These are phyloP conservation scores for Schizothorax lantsangensis DNA, from an alignment of 2,797 vertebrate genomes.

Conservation along the genomic window DNA sequence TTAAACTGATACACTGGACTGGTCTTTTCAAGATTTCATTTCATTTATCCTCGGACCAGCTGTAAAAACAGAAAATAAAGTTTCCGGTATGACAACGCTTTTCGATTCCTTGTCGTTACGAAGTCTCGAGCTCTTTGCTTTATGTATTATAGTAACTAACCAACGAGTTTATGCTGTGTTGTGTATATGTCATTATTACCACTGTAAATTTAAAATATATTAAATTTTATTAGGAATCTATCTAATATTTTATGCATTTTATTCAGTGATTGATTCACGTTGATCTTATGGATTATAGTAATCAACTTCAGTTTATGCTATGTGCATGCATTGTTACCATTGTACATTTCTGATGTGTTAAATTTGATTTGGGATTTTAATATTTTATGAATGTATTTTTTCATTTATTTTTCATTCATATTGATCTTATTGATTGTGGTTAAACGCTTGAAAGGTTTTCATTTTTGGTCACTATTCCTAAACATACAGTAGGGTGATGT, in stretches of 20 bases:
- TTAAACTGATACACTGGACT: no score
- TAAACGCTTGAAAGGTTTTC: neutral
- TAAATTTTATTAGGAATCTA: neutral
- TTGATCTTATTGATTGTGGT: neutral
- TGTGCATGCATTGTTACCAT: neutral
- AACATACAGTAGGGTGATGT: neutral
- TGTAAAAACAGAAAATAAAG: neutral
- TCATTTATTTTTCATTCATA: neutral
- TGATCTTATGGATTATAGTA: neutral
- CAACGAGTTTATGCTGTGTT: neutral
- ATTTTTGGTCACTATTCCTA: neutral
- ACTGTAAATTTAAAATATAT: neutral
- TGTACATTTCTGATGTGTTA: neutral
- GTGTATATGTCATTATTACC: neutral
- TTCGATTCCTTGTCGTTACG: neutral
- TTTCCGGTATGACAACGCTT: neutral
- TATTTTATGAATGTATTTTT: neutral
- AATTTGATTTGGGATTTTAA: neutral
- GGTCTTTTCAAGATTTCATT: neutral
- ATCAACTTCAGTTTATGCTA: neutral
- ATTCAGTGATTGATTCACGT: neutral
- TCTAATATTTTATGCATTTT: neutral
- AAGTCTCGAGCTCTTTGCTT: neutral
- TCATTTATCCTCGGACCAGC: neutral
- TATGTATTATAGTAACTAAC: neutral